A percentile compares a stretch with the other conserved stretches of the same genome.
phyloP scores from a whole-genome alignment of 1,140 invertebrate genomes.

The Asbolus verrucosus region DNA sequence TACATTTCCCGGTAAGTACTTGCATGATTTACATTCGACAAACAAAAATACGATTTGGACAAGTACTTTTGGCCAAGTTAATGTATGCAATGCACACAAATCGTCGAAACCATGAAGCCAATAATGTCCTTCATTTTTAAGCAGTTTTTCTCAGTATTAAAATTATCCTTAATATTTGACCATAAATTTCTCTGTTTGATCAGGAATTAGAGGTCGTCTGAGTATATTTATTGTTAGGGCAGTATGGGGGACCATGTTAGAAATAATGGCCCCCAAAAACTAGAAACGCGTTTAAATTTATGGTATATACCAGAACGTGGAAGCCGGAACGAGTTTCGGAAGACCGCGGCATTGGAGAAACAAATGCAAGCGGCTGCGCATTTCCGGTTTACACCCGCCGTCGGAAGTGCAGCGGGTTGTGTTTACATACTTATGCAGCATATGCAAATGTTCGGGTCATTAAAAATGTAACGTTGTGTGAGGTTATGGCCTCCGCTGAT shows the following conservation, averaged over 20 bases:
- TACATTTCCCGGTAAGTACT: no score
- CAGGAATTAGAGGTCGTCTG: neutral
- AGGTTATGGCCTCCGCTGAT: slow-evolving; percentile 51
- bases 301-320: slow-evolving; percentile 40
- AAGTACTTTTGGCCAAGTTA: no score
- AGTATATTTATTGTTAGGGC: slow-evolving; percentile 24
- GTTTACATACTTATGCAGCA: slow-evolving; percentile 58
- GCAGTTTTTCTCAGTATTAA: slow-evolving; percentile 2
- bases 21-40: no score
- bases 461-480: slow-evolving; percentile 55
- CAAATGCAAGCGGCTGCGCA: slow-evolving; percentile 55
- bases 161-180: neutral
- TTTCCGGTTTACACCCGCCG: slow-evolving; percentile 60
- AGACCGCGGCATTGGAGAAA: slow-evolving; percentile 42
- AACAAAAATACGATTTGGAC: slow-evolving; percentile 11
- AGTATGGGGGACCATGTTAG: neutral
- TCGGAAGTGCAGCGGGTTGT: slow-evolving; percentile 60
- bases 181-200: slow-evolving; percentile 11
- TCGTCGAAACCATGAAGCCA: neutral
- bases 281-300: slow-evolving; percentile 37
- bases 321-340: slow-evolving; percentile 45
- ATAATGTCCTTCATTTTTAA: slow-evolving; percentile 17
- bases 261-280: slow-evolving; percentile 15
- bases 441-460: slow-evolving; percentile 57
- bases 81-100: slow-evolving; percentile 6